These are phyloP conservation scores for Eubucco bourcierii DNA, from an alignment of 2,113 vertebrate genomes.

Conservation along the genomic window DNA sequence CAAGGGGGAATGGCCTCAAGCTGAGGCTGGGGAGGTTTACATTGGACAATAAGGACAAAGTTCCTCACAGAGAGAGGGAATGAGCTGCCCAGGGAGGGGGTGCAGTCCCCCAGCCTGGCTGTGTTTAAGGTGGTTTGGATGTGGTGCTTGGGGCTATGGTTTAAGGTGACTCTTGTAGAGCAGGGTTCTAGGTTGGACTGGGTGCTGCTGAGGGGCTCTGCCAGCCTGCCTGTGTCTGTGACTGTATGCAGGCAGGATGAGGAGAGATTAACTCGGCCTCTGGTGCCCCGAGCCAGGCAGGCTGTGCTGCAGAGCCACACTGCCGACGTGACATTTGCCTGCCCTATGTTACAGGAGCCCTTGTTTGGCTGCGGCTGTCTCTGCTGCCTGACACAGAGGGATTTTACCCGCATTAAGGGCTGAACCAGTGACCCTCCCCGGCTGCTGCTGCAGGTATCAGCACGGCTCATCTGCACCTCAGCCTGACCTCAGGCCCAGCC, in stretches of 20 bases:
- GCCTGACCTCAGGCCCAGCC: neutral
- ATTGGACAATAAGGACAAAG: too few species aligned
- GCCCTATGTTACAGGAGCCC: slow-evolving; percentile 41
- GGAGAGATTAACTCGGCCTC: slow-evolving; percentile 30
- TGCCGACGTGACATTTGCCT: neutral
- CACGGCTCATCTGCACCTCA: neutral
- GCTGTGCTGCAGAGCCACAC: neutral
- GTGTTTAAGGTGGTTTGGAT: too few species aligned
- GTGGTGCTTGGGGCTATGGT: too few species aligned
- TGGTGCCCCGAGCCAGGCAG: neutral
- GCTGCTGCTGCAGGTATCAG: neutral
- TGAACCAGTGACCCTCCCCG: neutral
- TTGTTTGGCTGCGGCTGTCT: slow-evolving; percentile 11
- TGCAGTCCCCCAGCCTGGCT: too few species aligned
- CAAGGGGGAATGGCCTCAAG: too few species aligned
- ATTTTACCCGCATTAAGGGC: slow-evolving; percentile 26
- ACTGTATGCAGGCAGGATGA: neutral
- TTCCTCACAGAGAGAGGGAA: too few species aligned
- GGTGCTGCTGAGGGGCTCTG: too few species aligned
- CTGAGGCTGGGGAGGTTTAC: too few species aligned
- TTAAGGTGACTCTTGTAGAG: too few species aligned
- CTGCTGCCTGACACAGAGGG: neutral
- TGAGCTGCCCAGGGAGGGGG: too few species aligned
- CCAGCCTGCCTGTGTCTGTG: too few species aligned
- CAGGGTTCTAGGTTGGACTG: too few species aligned